Percentiles rank a stretch among this genome's conserved stretches.
These are phyloP conservation scores for Trochalopteron elliotii DNA, from an alignment of 2,113 vertebrate genomes.

Conservation along the genomic window DNA sequence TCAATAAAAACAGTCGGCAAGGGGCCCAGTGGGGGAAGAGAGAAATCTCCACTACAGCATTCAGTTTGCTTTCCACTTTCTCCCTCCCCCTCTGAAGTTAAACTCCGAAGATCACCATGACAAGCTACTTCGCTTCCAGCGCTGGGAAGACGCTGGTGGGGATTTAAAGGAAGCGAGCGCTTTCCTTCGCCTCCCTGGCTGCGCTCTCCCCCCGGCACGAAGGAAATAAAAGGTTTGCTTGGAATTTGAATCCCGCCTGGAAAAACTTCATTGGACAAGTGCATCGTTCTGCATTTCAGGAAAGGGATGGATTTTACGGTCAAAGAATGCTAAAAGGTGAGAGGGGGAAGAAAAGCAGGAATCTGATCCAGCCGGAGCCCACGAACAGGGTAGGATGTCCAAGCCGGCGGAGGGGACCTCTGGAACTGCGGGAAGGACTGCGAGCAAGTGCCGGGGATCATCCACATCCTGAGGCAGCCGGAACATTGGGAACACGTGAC, in stretches of 20 bases:
- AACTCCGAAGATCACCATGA: slow-evolving; percentile 59
- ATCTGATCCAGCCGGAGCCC: neutral
- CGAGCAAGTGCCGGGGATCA: neutral
- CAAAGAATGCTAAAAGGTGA: slow-evolving; percentile 26
- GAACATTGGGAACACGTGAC: neutral
- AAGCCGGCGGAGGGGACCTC: neutral
- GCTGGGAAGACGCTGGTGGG: slow-evolving; percentile 19
- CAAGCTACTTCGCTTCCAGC: slow-evolving; percentile 29
- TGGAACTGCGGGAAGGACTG: neutral
- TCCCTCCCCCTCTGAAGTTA: slow-evolving; percentile 65
- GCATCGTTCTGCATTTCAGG: slow-evolving; percentile 12
- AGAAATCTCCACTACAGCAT: slow-evolving; percentile 53
- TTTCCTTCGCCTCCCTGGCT: neutral
- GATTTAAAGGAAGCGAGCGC: slow-evolving; percentile 5
- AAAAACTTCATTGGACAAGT: slow-evolving; percentile 61
- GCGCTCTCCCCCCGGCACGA: neutral
- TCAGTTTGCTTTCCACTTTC: slow-evolving; percentile 67
- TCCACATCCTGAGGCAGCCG: neutral
- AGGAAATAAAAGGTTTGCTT: slow-evolving; percentile 7
- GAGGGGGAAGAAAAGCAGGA: neutral
- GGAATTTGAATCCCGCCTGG: slow-evolving; percentile 14
- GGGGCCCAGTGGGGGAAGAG: slow-evolving; percentile 71
- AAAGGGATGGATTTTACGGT: slow-evolving; percentile 16
- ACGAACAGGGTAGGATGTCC: neutral
- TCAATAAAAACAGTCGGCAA: slow-evolving; percentile 77